Evolutionary conservation across 53 echinoderm and acorn worm genomes (phyloP), one percentile per base, ranked within the genome.

Genomic region (Actinopyga echinites): DNA sequence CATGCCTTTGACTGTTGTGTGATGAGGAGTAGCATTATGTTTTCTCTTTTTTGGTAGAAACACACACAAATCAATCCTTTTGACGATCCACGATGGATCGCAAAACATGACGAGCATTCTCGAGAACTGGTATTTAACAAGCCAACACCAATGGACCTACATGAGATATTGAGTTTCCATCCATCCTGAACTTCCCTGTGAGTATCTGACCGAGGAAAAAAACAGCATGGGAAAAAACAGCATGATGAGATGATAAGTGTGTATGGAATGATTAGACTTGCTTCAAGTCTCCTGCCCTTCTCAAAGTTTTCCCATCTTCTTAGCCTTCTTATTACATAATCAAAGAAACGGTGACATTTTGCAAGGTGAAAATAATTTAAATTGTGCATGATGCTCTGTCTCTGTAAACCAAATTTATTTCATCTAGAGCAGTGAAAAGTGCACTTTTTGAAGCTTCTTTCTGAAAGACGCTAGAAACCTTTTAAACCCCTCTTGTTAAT

Each of bases 101-200:
- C 34, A 71, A 40, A 71, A 23, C 23, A 28, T 40, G 44, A 71
- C 40, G 26, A 71, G 71, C 71, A 71, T 71, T 71, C 71, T 40
- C 34, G 40, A 44, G 71, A 36, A 40, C 44, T 44, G 71, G 71
- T 40, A 42, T 71, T n/a, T 49, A 49, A 49, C 71, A 71, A 71
- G 71, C 71, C 71, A 71, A 71, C 71, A 71, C 71, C 71, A 42
- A 71, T 71, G 71, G 30, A 78, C 78, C 78, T 78, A 78, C 78
- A 78, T 78, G 55, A 78, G 53, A 78, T 45, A 78, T n/a, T 55
- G 78, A 24, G 78, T 78, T 52, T 78, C 78, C 55, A 56, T 56
- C 78, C 78, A 78, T 43, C 78, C 78, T 17, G 55, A 53, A 55
- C 78, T 78, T 17, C 78, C 78, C 57, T 78, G 78, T 56, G 78